A percentile compares a stretch with the other conserved stretches of the same genome.
Conservation (phyloP, 2,113 vertebrate species). For the Crotalus tigris region DNA sequence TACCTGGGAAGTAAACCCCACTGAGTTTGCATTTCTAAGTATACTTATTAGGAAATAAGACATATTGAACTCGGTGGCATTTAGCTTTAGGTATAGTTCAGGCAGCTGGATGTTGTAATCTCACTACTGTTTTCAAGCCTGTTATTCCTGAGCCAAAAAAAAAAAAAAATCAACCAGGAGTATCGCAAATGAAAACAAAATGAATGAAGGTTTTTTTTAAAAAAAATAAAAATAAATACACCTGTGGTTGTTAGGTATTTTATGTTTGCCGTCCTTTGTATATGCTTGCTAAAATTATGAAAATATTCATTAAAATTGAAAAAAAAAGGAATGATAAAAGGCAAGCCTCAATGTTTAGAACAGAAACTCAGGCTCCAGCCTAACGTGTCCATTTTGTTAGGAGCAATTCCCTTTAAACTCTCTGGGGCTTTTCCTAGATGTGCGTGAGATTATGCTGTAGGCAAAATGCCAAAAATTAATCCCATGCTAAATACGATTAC, state of each 20-base stretch:
- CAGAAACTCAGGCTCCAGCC: not conserved
- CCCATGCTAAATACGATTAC: not conserved
- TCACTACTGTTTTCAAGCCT: not conserved
- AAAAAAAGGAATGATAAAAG: not conserved
- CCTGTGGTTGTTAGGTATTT: not conserved
- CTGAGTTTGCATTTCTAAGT: not conserved
- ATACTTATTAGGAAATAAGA: not conserved
- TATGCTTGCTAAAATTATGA: not conserved
- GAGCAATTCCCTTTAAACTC: not conserved
- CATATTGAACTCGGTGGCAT: not conserved
- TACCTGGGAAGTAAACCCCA: not conserved
- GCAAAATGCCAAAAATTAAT: not conserved
- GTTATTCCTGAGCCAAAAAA: not conserved
- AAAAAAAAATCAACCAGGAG: not conserved
- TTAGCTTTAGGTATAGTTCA: not conserved
- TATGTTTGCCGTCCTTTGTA: not conserved
- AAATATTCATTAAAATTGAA: not conserved
- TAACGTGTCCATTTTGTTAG: not conserved
- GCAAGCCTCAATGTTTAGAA: not conserved
- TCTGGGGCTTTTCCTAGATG: not conserved
- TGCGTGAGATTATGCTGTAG: not conserved
- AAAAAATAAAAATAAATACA: not conserved
- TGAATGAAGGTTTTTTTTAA: not conserved
- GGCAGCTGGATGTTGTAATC: not conserved
- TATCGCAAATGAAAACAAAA: not conserved